phyloP scores from a whole-genome alignment of 2,797 vertebrate genomes.

The Eidolon dupreanum region DNA sequence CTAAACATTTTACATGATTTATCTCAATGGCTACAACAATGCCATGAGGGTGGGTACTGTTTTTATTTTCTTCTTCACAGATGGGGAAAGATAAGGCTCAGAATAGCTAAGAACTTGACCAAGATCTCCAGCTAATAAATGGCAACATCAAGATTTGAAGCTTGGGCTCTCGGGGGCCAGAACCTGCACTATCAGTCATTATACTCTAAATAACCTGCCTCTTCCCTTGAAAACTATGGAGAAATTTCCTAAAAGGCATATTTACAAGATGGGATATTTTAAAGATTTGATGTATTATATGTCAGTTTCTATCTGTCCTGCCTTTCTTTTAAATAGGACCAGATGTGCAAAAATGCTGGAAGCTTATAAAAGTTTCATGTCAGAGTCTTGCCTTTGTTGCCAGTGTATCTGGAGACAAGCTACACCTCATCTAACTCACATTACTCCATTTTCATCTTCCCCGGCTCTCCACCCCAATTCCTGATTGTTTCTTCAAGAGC shows the following conservation, averaged over 20 bases:
- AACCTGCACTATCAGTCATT: neutral
- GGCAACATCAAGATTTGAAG: neutral
- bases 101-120: neutral
- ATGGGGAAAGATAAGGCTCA: neutral
- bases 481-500: neutral
- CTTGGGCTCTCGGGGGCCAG: neutral
- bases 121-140: neutral
- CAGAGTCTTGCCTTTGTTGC: neutral
- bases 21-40: neutral
- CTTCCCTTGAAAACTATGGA: neutral
- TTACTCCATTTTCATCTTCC: neutral
- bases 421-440: neutral
- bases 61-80: neutral
- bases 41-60: neutral
- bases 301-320: neutral
- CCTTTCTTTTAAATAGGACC: neutral
- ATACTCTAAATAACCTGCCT: neutral
- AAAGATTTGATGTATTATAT: neutral
- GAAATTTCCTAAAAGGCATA: neutral
- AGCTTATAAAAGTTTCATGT: neutral
- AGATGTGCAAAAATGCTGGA: neutral
- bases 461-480: neutral
- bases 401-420: neutral
- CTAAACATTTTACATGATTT: neutral
- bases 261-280: neutral